A percentile compares a stretch with the other conserved stretches of the same genome.
These are phyloP conservation scores for Ophioninae sp. DNA, from an alignment of 2,888 invertebrate species.

Conservation along the genomic window DNA sequence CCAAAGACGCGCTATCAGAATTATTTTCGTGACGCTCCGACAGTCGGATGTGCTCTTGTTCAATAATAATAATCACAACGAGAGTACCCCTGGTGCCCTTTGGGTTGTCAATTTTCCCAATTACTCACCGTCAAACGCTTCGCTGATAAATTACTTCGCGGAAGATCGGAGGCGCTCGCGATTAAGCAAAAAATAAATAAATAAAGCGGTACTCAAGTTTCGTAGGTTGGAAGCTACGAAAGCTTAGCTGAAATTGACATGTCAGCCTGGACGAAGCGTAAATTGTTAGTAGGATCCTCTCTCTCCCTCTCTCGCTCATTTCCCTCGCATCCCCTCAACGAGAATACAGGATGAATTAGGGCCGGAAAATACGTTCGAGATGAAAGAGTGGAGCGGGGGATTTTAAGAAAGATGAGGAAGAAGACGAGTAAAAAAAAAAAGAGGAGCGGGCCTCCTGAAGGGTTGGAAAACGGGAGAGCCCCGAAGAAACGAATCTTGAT, in stretches of 20 bases:
- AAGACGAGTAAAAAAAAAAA: constrained; percentile 35
- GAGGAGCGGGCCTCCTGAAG: constrained; percentile 28
- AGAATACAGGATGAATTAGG: constrained; percentile 32
- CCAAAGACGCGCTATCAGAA: neutral
- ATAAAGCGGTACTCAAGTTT: constrained; percentile 1
- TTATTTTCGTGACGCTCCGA: neutral
- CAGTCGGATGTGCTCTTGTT: neutral
- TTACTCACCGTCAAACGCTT: neutral
- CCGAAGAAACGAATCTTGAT: constrained; percentile 78
- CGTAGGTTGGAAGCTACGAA: neutral
- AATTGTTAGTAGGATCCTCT: constrained; percentile 37
- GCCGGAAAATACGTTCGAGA: constrained; percentile 23
- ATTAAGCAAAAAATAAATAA: neutral
- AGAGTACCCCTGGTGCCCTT: neutral
- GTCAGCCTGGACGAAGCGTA: constrained; percentile 33
- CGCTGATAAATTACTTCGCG: neutral
- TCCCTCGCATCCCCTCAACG: neutral
- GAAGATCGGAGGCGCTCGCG: neutral
- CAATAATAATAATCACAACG: neutral
- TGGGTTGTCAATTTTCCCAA: neutral
- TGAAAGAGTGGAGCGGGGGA: neutral
- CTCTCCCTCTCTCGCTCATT: neutral
- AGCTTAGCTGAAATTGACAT: constrained; percentile 49
- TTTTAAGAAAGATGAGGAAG: constrained; percentile 36
- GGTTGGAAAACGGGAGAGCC: constrained; percentile 39